A percentile compares a stretch with the other conserved stretches of the same genome.
phyloP scores from a whole-genome alignment of 2,113 vertebrate species.

The Petromus typicus region DNA sequence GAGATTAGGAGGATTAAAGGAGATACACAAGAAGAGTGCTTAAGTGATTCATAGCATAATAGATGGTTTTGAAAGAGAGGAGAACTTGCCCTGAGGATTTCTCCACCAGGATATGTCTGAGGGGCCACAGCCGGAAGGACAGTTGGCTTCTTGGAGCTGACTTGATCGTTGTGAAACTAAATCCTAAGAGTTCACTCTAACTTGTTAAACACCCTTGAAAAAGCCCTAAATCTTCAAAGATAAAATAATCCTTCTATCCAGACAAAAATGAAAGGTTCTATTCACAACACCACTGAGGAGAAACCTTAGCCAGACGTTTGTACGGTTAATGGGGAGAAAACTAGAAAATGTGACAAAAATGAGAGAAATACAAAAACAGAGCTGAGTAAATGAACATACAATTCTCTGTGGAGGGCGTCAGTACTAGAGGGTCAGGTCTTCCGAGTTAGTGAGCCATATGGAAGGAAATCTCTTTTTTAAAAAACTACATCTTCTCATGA shows the following conservation, averaged over 20 bases:
- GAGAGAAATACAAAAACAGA: neutral
- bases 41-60: too few relatives aligned
- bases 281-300: neutral
- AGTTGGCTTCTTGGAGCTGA: neutral
- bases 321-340: neutral
- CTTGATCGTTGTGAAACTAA: neutral
- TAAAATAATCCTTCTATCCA: neutral
- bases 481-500: neutral
- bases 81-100: neutral
- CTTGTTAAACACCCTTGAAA: neutral
- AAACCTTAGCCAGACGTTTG: neutral
- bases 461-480: neutral
- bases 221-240: conserved; percentile 35
- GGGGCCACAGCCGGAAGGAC: neutral
- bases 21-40: neutral
- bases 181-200: neutral
- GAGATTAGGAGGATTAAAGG: neutral
- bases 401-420: neutral
- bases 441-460: neutral
- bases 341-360: neutral
- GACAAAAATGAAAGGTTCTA: neutral
- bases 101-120: neutral
- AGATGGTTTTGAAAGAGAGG: neutral
- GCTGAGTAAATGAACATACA: neutral
- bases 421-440: neutral